Percentiles rank a stretch among this genome's conserved stretches.
These are phyloP conservation scores for Ptilonorhynchus violaceus DNA, from an alignment of 2,113 vertebrate species.

Conservation along the genomic window DNA sequence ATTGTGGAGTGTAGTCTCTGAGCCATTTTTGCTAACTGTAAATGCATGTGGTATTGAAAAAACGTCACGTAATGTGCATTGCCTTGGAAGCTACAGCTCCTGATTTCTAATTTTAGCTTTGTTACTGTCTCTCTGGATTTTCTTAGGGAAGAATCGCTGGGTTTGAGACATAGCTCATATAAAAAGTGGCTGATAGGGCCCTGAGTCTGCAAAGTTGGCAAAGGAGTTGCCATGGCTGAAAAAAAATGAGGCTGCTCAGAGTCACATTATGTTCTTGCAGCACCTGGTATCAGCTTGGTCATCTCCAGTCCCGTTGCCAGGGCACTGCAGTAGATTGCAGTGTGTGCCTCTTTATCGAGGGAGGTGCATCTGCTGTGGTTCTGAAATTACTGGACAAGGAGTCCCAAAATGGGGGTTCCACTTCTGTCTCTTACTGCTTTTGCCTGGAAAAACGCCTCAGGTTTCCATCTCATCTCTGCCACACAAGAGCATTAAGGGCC, in stretches of 20 bases:
- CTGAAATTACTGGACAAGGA: background rate
- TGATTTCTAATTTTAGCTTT: slow-evolving; percentile 56
- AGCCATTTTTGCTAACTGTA: slow-evolving; percentile 5
- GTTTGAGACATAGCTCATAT: background rate
- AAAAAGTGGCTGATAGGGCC: background rate
- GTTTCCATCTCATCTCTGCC: background rate
- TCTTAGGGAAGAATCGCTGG: background rate
- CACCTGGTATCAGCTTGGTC: background rate
- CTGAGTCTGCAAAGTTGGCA: background rate
- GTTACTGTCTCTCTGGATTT: slow-evolving; percentile 33
- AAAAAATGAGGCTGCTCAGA: background rate
- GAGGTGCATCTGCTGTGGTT: background rate
- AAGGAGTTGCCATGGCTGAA: background rate
- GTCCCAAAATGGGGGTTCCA: background rate
- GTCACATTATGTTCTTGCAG: background rate
- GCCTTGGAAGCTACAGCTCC: slow-evolving; percentile 36
- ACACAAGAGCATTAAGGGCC: background rate
- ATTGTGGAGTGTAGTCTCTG: background rate
- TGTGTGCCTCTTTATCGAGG: background rate
- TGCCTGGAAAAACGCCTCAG: background rate
- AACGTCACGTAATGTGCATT: background rate
- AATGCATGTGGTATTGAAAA: slow-evolving; percentile 46
- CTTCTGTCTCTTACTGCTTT: background rate
- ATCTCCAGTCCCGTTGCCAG: background rate
- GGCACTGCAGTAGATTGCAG: background rate